Evolutionary conservation across 2,797 vertebrate species (phyloP).

Genomic region (Atherinosoma microstoma): DNA sequence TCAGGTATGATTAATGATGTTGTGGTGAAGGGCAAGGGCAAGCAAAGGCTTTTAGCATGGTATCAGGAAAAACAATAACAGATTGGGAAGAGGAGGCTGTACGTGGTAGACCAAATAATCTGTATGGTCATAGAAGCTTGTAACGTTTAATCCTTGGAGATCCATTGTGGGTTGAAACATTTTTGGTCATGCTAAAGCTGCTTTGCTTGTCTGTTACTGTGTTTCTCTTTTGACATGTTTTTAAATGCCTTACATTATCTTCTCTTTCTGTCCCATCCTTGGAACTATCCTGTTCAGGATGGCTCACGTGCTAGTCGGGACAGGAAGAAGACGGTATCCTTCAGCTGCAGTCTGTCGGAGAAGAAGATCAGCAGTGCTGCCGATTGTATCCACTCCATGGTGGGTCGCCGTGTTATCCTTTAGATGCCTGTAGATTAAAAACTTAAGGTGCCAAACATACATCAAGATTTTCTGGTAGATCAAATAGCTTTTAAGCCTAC

Average conservation of each 20-base stretch:
- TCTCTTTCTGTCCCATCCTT: constrained; percentile 20
- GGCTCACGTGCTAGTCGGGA: constrained; percentile 91
- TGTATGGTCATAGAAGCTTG: constrained; percentile 69
- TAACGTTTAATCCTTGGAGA: constrained; percentile 64
- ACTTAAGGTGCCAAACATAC: constrained; percentile 24
- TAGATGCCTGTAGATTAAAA: constrained; percentile 29
- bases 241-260: not conserved
- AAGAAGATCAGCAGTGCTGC: constrained; percentile 95
- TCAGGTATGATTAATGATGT: constrained; percentile 77
- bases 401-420: constrained; percentile 63
- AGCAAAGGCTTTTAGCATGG: constrained; percentile 64
- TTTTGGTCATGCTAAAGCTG: constrained; percentile 25
- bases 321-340: constrained; percentile 95
- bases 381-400: constrained; percentile 94
- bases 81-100: constrained; percentile 53
- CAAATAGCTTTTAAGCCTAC: not conserved
- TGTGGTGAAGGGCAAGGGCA: constrained; percentile 68
- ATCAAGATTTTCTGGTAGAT: constrained; percentile 18
- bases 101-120: constrained; percentile 61
- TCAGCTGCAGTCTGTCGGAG: constrained; percentile 94
- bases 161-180: constrained; percentile 40
- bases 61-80: constrained; percentile 68
- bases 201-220: constrained; percentile 27
- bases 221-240: constrained; percentile 9
- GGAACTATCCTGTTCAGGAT: constrained; percentile 77